Conservation (phyloP, 2,113 vertebrate species). For the Eira barbara region DNA sequence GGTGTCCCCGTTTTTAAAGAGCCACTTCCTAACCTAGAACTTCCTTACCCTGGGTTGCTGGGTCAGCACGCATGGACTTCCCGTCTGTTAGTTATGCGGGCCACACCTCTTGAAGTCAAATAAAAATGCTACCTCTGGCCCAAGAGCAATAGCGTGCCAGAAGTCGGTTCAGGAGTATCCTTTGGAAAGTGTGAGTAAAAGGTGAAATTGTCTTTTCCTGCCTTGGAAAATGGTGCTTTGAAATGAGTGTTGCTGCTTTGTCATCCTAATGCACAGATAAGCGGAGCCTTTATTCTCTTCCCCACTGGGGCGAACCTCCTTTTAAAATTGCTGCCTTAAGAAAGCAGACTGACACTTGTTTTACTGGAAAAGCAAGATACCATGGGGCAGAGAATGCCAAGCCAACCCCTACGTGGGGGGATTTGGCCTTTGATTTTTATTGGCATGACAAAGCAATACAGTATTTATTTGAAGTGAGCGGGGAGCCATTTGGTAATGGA, state of each 20-base stretch:
- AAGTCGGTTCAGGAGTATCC: constrained; percentile 38
- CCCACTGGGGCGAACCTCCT: background rate
- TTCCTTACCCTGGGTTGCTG: background rate
- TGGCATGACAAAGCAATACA: constrained; percentile 38
- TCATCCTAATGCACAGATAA: background rate
- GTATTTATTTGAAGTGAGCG: constrained; percentile 16
- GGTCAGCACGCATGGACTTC: background rate
- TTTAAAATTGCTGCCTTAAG: background rate
- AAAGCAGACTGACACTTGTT: constrained; percentile 46
- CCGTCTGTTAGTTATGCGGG: background rate
- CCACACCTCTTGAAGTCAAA: constrained; percentile 17
- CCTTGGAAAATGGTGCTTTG: constrained; percentile 34
- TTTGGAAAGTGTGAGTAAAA: constrained; percentile 53
- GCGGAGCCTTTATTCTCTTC: background rate
- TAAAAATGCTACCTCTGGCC: constrained; percentile 14
- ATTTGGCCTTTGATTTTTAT: constrained; percentile 36
- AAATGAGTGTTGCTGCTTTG: background rate
- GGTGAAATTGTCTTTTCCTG: constrained; percentile 51
- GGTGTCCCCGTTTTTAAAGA: background rate
- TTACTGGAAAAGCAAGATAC: constrained; percentile 50
- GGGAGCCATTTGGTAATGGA: background rate
- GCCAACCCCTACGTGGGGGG: background rate
- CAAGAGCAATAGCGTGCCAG: background rate
- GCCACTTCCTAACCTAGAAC: background rate
- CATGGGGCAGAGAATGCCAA: background rate